phyloP scores from a whole-genome alignment of 1,140 invertebrate species.

The Drosophila orosa region DNA sequence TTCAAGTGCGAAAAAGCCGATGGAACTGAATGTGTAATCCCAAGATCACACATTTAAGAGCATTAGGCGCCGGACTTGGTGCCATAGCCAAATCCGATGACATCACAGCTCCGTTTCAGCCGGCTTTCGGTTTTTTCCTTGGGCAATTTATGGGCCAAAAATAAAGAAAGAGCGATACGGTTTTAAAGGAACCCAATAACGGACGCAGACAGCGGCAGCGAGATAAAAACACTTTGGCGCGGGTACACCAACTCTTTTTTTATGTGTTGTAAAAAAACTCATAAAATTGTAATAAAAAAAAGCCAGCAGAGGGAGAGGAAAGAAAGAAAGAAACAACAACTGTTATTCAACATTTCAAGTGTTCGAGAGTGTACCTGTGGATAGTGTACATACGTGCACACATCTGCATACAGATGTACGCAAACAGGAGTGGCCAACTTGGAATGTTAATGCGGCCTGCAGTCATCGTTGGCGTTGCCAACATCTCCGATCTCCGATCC shows the following conservation, averaged over 20 bases:
- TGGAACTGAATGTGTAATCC: constrained; percentile 13
- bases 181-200: constrained; percentile 19
- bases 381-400: constrained; percentile 2
- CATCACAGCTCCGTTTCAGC: constrained; percentile 8
- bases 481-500: constrained; percentile 47
- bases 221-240: constrained; percentile 17
- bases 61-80: not conserved
- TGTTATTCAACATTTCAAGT: constrained; percentile 76
- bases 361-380: constrained; percentile 25
- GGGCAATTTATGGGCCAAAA: constrained; percentile 30
- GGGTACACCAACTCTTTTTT: constrained; percentile 24
- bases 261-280: constrained; percentile 38
- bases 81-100: constrained; percentile 13
- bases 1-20: constrained; percentile 3
- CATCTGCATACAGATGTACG: constrained; percentile 58
- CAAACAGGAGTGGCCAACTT: constrained; percentile 80
- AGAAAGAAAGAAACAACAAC: constrained; percentile 67
- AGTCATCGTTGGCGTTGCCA: constrained; percentile 68
- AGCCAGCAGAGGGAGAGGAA: constrained; percentile 7
- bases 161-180: constrained; percentile 13
- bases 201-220: not conserved
- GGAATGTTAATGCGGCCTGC: constrained; percentile 80
- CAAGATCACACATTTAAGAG: constrained; percentile 26
- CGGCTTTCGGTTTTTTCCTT: constrained; percentile 1
- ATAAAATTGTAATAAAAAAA: constrained; percentile 69